Evolutionary conservation across 2,888 invertebrate species (phyloP), one percentile per base, ranked within the genome.

Genomic region (Subacronicta megacephala): DNA sequence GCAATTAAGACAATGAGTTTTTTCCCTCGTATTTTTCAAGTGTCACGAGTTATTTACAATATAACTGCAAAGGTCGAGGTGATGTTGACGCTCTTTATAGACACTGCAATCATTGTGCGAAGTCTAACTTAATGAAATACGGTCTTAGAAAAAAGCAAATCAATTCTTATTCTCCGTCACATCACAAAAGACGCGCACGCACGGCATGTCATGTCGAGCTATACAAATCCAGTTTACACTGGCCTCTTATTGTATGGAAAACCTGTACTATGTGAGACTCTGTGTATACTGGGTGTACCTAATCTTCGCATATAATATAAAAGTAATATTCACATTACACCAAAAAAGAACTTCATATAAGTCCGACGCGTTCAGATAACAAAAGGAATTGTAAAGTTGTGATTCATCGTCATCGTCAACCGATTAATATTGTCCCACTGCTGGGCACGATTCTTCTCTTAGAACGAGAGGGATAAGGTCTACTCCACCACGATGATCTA

Each of bases 51-150:
- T 80, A 65, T 59, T 62, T 66, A 64, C 63, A 44, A 64, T 55
- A 26, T 68, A 45, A 62, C 62, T 71, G 45, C 37, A 66, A 53
- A 70, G 62, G 62, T 60, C 70, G 58, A 75, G 67, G 59, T 69
- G 55, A 55, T 63, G 68, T 66, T 68, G 61, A 73, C 49, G 61
- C 56, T 68, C 62, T 83, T 80, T 71, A 65, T 60, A 51, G 29
- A 40, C 51, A 64, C 61, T 53, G 36, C 44, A 36, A 45, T 49
- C 37, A 74, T 72, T 78, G 66, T 73, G 38, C 67, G 62, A 46
- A 69, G 63, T 72, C 73, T 61, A 67, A 64, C 54, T 49, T 54
- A 33, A 69, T 62, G 64, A 49, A 49, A 23, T 35, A 23, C 12
- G 12, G 10, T 26, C 26, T 26, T 23, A 20, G 9, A 23, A 23